Base-by-base conservation (phyloP, 2,888 invertebrate species). In the Drosophila multiciliata region DNA sequence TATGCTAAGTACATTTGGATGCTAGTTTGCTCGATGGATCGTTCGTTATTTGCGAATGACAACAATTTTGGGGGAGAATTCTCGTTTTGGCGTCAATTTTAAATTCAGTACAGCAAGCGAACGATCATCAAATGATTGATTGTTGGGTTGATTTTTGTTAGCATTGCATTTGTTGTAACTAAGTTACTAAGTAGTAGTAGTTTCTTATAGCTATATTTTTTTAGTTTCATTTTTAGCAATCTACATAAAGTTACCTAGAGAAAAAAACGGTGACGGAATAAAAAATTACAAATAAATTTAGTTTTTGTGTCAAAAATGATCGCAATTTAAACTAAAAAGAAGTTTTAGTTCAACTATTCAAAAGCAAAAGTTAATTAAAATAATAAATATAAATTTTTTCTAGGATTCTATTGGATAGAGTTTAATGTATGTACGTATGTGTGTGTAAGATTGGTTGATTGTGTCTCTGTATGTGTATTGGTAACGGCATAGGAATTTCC, bases 211-310 rank as follows among this genome's bases (percentile, higher is more conserved):
- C 60, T 67, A 80, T 78, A 75, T 63, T 36, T 23, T 35, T 65
- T 66, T 67, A 54, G 5, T 38, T 29, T 29, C 17, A 17, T 15
- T 67, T 73, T 82, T 89, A 91, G 91, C 90, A 89, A 86, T 92
- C 92, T 93, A 93, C 92, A 93, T 92, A 93, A 93, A 93, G 93
- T 93, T 92, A 91, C 92, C 93, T 93, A 93, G 90, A 91, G 91
- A 91, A 82, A 82, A 83, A 78, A 78, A 79, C 73, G 17, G 77
- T 84, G 74, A 78, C 74, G 80, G 76, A 81, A 74, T 80, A 76
- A 78, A 75, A 72, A 67, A 54, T 74, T 75, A 76, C 45, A 78
- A 73, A 70, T 63, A 38, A 83, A 88, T 87, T 81, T 73, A 84
- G 78, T 75, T 73, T 49, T 20, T 40, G 57, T 65, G 68, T 42